A percentile compares a stretch with the other conserved stretches of the same genome.
These are phyloP conservation scores for Hormaphis cornu DNA, from an alignment of 1,140 invertebrate species.

Conservation along the genomic window DNA sequence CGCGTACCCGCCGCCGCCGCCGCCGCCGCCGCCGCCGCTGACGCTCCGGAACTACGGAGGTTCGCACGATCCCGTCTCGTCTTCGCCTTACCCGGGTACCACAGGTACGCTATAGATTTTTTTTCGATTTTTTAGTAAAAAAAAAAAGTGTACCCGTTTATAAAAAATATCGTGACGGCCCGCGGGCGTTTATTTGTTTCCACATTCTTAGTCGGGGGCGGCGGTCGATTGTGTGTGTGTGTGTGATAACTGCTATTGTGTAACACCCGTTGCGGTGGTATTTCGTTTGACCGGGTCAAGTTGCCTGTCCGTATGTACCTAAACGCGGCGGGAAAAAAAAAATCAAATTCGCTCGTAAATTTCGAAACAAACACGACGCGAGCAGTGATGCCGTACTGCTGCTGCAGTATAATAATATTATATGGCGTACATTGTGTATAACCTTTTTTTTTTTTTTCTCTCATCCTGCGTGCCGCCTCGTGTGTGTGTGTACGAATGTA, in stretches of 20 bases:
- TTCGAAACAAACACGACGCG: neutral
- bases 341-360: neutral
- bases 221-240: no score
- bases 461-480: neutral
- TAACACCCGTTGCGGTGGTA: no score
- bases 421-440: neutral
- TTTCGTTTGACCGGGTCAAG: no score
- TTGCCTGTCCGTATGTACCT: no score
- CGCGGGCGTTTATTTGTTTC: no score
- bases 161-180: no score
- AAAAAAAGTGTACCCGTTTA: no score
- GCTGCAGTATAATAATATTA: neutral
- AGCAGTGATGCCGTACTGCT: neutral
- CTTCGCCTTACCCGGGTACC: constrained; percentile 68
- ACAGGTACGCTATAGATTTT: constrained; percentile 52
- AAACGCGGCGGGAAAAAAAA: no score
- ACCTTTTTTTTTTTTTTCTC: no score
- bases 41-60: constrained; percentile 4
- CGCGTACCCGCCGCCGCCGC: constrained; percentile 64
- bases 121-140: neutral
- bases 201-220: no score
- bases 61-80: constrained; percentile 54
- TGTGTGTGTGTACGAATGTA: neutral
- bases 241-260: no score
- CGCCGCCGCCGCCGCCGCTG: constrained; percentile 55